Evolutionary conservation across 2,113 vertebrate genomes (phyloP), one percentile per base, ranked within the genome.

Genomic region (Spermophilus dauricus): DNA sequence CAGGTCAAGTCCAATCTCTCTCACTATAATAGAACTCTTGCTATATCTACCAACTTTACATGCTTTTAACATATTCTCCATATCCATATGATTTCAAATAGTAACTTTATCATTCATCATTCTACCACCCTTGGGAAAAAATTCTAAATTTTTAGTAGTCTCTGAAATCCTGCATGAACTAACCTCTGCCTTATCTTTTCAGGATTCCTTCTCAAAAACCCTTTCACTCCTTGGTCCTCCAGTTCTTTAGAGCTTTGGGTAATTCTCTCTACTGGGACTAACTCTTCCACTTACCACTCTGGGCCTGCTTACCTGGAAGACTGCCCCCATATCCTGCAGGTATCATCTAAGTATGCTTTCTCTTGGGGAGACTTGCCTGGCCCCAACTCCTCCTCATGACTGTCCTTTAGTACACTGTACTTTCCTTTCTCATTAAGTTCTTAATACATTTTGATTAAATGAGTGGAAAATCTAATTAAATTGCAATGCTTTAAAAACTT

Each of bases 401-500:
- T 51, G 37, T 73, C 22, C 73, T 78, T 61, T 5, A 96, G 16
- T 30, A 34, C 24, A 28, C 34, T 17, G 0, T 0, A 42, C 12
- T 75, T 91, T 28, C 63, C 37, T 81, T 86, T 26, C 24, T 96
- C 45, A 53, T 32, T 61, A 94, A 89, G 39, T 32, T 83, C 37
- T 83, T 94, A 86, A 73, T 73, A 73, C 7, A 89, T 39, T 51
- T 94, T 87, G 69, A 91, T 89, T 89, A 94, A 91, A 94, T 82
- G 26, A 95, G 89, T 87, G 28, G 42, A 86, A 94, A 96, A 83
- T 1, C 3, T 89, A 94, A 82, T 34, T 61, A 58, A 92, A 95
- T 89, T 77, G 67, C 26, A 69, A 80, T 89, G n/a, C 9, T 94
- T 95, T 92, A 86, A 96, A 83, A 42, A 67, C 67, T 90, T 90